These are phyloP conservation scores for Aphaenogaster rudis DNA, from an alignment of 1,140 invertebrate species.

Conservation along the genomic window DNA sequence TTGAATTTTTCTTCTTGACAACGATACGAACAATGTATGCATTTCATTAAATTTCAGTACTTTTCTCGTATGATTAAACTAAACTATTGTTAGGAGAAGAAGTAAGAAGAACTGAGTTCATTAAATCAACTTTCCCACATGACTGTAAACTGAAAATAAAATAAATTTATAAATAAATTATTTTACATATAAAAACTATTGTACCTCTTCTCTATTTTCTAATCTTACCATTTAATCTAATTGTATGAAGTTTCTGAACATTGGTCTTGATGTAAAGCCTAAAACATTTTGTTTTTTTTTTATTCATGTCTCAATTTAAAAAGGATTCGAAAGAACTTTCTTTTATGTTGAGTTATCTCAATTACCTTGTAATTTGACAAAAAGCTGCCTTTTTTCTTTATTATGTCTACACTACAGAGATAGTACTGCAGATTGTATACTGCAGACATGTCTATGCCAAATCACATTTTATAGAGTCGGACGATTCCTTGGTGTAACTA, in stretches of 20 bases:
- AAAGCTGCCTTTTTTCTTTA: neutral
- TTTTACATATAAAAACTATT: slow-evolving; percentile 68
- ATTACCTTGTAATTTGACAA: neutral
- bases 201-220: slow-evolving; percentile 66
- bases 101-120: slow-evolving; percentile 5
- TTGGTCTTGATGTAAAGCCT: no score
- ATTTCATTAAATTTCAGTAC: slow-evolving; percentile 20
- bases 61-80: neutral
- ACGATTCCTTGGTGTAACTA: neutral
- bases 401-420: slow-evolving; percentile 1
- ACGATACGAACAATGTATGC: neutral
- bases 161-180: slow-evolving; percentile 60
- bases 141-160: slow-evolving; percentile 66
- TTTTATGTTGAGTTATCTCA: neutral
- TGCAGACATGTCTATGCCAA: no score
- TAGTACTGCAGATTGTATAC: neutral
- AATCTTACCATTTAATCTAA: slow-evolving; percentile 69
- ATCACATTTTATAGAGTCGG: neutral
- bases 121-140: slow-evolving; percentile 43
- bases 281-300: slow-evolving; percentile 18
- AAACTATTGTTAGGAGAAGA: neutral
- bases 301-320: neutral
- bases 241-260: slow-evolving; percentile 4
- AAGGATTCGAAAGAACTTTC: neutral
- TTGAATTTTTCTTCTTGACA: neutral